Evolutionary conservation across 2,888 invertebrate genomes (phyloP), one percentile per base, ranked within the genome.

Genomic region (Eledone cirrhosa): DNA sequence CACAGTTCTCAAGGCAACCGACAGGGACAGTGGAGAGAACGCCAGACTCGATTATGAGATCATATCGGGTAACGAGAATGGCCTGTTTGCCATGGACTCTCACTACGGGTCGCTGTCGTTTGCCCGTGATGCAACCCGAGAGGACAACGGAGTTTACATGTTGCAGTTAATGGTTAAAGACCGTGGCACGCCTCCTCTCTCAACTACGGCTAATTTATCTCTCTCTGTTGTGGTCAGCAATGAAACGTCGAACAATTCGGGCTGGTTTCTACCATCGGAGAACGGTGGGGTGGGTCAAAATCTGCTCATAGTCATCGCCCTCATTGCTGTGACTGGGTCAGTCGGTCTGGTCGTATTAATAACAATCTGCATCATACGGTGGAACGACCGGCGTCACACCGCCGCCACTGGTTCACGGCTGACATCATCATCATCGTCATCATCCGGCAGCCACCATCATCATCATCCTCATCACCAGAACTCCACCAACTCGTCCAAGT

Each of bases 91-190:
- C 16, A 81, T 87, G 11, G 78, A 85, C 79, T 78, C 81, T 24
- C 27, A 80, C 14, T 81, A 84, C 14, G 88, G 88, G 13, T 77
- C 83, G 69, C 79, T 88, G 29, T 82, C 81, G 76, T 74, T 85
- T 47, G 80, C 82, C 67, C 80, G 83, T 22, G 79, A 80, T 5
- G 82, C 84, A 24, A 81, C 82, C 48, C 63, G 77, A n/a, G 72
- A 72, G 41, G 83, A 84, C 47, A 80, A 81, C 1, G 79, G 83
- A 24, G 80, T 80, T 11, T 86, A 84, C 59, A 78, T 75, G 19
- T 80, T 88, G 24, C 81, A 80, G 16, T 80, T 88, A 11, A 79
- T 82, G n/a, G 86, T 88, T 13, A 83, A 80, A 33, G 88, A 88
- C 78, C 80, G 82, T 19, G 88, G 88, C 0, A 79, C 78, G 13